A percentile compares a stretch with the other conserved stretches of the same genome.
These are phyloP conservation scores for Leptodactylus fallax DNA, from an alignment of 2,797 vertebrate genomes.

Conservation along the genomic window DNA sequence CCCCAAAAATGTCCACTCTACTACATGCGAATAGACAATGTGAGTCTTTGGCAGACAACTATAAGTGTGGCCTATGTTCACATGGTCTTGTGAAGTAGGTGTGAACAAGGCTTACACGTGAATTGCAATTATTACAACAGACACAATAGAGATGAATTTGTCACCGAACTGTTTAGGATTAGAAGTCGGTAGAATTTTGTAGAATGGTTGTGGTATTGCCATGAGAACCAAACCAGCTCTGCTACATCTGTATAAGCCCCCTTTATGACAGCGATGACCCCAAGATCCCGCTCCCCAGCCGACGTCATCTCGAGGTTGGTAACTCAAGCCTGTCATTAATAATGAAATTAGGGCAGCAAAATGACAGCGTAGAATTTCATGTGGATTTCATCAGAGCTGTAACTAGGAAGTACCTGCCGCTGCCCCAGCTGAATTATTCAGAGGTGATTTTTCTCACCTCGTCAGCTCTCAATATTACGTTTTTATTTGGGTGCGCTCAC, in stretches of 20 bases:
- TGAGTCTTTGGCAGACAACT: no score
- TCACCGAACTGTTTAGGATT: background rate
- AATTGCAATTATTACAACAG: no score
- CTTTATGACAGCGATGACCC: background rate
- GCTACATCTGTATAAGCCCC: background rate
- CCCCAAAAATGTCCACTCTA: no score
- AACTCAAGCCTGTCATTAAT: background rate
- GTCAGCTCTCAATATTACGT: background rate
- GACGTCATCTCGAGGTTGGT: background rate
- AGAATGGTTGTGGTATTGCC: no score
- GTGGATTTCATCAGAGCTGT: conserved; percentile 65
- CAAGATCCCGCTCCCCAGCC: background rate
- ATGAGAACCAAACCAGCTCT: background rate
- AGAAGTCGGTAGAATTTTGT: no score
- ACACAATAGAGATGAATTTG: background rate
- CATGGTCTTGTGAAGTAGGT: no score
- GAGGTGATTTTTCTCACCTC: background rate
- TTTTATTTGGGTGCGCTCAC: background rate
- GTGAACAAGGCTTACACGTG: no score
- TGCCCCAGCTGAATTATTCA: conserved; percentile 40
- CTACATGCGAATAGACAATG: no score
- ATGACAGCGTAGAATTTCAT: conserved; percentile 54
- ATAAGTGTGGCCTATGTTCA: no score
- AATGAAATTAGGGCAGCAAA: conserved; percentile 9
- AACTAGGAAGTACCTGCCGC: conserved; percentile 18